phyloP scores from a whole-genome alignment of 2,888 invertebrate genomes.

The Tetheella fluctuosa region DNA sequence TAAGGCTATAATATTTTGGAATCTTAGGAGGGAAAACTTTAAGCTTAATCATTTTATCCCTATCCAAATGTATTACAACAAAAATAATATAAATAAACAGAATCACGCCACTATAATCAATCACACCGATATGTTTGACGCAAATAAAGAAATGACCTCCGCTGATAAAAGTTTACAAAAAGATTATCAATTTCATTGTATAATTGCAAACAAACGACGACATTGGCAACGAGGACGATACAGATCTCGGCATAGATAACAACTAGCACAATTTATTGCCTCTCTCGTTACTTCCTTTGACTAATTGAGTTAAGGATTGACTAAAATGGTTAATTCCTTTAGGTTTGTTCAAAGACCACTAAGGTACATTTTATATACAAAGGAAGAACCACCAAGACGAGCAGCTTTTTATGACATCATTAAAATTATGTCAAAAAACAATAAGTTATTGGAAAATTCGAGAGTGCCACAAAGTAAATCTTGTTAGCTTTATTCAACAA shows the following conservation, averaged over 20 bases:
- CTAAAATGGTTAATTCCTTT: not conserved
- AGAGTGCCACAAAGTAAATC: no score
- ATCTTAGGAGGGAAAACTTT: not conserved
- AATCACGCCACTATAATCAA: not conserved
- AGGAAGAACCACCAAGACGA: no score
- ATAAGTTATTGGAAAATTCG: no score
- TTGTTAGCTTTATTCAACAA: no score
- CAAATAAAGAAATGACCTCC: constrained; percentile 17
- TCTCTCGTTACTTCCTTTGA: not conserved
- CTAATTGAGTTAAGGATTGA: constrained; percentile 2
- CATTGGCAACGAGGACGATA: constrained; percentile 35
- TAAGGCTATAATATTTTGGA: not conserved
- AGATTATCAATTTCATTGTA: constrained; percentile 24
- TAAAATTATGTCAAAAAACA: no score
- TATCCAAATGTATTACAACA: no score
- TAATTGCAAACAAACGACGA: constrained; percentile 22
- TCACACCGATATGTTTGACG: not conserved
- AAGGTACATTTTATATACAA: not conserved
- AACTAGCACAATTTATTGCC: constrained; percentile 21
- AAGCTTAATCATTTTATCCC: no score
- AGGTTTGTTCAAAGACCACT: not conserved
- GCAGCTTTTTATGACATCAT: no score
- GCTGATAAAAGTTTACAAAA: constrained; percentile 17
- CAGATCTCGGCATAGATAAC: constrained; percentile 21
- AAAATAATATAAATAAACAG: no score